Evolutionary conservation across 2,113 vertebrate species (phyloP).

Genomic region (Hyperopisus bebe): DNA sequence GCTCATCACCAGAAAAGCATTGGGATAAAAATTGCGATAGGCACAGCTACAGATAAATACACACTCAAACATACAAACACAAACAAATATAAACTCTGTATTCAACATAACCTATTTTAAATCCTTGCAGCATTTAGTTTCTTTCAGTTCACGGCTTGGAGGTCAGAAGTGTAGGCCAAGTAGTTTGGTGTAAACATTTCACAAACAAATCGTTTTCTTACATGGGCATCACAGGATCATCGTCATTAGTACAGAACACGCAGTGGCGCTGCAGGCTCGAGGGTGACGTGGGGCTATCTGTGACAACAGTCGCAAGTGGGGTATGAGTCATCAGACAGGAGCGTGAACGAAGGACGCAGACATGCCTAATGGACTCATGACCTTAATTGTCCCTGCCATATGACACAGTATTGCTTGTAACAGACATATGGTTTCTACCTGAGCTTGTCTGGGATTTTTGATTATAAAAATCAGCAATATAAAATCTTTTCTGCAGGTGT

Average conservation of each 20-base stretch:
- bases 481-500: neutral
- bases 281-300: neutral
- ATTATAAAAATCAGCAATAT: neutral
- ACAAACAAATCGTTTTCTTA: neutral
- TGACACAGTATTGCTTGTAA: neutral
- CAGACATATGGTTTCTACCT: neutral
- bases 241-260: too few species aligned
- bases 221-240: neutral
- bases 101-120: neutral
- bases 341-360: neutral
- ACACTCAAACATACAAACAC: neutral
- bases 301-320: too few species aligned
- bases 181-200: neutral
- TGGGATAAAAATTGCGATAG: neutral
- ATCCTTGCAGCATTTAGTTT: neutral
- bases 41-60: neutral
- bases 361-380: neutral
- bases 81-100: neutral
- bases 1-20: neutral
- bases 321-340: neutral
- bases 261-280: too few species aligned
- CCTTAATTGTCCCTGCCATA: neutral
- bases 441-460: neutral
- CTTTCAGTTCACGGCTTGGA: neutral
- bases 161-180: neutral